Evolutionary conservation across 2,113 vertebrate genomes (phyloP).

Genomic region (Tragelaphus imberbis): DNA sequence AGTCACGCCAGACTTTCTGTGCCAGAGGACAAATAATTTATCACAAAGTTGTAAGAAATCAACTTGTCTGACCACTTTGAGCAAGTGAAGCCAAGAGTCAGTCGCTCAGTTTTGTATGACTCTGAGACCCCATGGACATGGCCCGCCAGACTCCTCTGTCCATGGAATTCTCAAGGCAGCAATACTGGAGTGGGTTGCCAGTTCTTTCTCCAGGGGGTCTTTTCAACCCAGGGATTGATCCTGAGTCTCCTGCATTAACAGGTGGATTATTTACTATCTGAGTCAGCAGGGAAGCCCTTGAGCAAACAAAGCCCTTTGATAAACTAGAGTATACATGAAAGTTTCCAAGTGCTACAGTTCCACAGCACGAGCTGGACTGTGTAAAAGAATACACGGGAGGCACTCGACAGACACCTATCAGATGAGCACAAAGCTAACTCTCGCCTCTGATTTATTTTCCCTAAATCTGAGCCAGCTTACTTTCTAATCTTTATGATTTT

Average conservation of each 20-base stretch:
- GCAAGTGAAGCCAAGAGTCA: neutral
- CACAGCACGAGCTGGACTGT: neutral
- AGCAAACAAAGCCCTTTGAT: neutral
- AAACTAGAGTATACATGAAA: neutral
- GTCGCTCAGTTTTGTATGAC: neutral
- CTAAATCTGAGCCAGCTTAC: neutral
- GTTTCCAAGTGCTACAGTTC: neutral
- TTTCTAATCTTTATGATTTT: neutral
- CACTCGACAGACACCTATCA: neutral
- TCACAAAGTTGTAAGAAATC: neutral
- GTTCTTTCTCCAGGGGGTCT: neutral
- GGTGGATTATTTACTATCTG: neutral
- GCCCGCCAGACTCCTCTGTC: neutral
- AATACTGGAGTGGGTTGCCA: neutral
- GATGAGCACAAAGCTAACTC: neutral
- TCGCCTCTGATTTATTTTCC: neutral
- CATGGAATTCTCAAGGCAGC: neutral
- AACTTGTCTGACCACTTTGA: neutral
- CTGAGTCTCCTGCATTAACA: neutral
- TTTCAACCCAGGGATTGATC: neutral
- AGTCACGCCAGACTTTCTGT: neutral
- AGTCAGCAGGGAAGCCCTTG: neutral
- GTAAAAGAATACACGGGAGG: neutral
- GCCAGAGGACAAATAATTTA: neutral
- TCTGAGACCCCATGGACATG: neutral